Evolutionary conservation across 2,888 invertebrate species (phyloP).

Genomic region (Chromoteleia sp.): DNA sequence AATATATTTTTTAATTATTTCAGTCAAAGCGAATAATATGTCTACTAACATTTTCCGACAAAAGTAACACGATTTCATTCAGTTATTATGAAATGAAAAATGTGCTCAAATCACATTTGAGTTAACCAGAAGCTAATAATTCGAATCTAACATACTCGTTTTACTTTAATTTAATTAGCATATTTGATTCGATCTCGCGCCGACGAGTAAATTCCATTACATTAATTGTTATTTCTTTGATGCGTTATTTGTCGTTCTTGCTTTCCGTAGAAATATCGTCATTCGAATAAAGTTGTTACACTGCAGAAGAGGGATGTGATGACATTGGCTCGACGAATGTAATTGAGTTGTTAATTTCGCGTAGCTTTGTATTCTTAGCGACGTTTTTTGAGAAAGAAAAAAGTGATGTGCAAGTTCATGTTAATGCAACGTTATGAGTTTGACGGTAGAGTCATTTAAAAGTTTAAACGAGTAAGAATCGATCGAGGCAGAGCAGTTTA

Average conservation of each 20-base stretch:
- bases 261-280: conserved; percentile 30
- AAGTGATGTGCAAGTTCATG: not conserved
- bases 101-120: too few species aligned
- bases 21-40: too few species aligned
- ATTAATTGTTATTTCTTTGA: conserved; percentile 33
- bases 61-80: too few species aligned
- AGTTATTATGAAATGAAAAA: too few species aligned
- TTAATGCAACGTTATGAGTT: not conserved
- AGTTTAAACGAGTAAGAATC: conserved; percentile 20
- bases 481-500: conserved; percentile 4
- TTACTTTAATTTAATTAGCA: conserved; percentile 28
- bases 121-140: too few species aligned
- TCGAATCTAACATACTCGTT: not conserved
- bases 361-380: conserved; percentile 5
- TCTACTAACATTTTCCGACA: too few species aligned
- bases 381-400: conserved; percentile 5
- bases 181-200: conserved; percentile 15
- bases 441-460: conserved; percentile 12
- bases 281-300: conserved; percentile 34
- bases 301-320: conserved; percentile 34
- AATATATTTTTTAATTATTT: too few species aligned
- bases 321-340: conserved; percentile 43
- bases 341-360: conserved; percentile 57
- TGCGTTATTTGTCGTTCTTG: conserved; percentile 23
- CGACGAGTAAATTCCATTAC: conserved; percentile 32